Evolutionary conservation across 2,113 vertebrate genomes (phyloP), one percentile per base, ranked within the genome.

Genomic region (Halichoerus grypus): DNA sequence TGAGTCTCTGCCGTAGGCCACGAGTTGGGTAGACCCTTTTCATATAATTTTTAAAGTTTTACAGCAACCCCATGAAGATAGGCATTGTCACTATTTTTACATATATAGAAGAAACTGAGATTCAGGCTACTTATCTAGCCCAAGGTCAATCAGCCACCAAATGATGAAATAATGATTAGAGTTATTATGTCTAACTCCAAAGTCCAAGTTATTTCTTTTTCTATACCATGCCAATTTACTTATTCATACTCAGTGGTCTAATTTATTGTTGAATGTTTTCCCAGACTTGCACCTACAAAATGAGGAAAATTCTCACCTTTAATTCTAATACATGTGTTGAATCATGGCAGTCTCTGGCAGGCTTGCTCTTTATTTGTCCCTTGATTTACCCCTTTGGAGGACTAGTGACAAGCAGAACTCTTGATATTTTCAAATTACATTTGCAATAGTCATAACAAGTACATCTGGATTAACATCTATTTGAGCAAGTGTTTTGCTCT

Each of bases 401-500:
- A 49, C n/a, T 79, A 90, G 74, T 69, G 16, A 42, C 46, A 67
- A 49, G 53, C 28, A 33, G 49, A 88, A 76, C 63, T 84, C 69
- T 80, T 61, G 42, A 63, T 59, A 67, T 51, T 85, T 88, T 95
- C 31, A 71, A 13, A 51, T 51, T 88, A 63, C 31, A 42, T 84
- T 63, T 96, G 36, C 24, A 94, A 1, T 65, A 67, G 39, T 88
- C 77, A 16, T 89, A 19, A 89, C n/a, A 77, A 86, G 24, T 89
- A 2, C 18, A 46, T 94, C 76, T 76, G 51, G 7, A 92, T 91
- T 84, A 88, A n/a, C 49, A 94, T 88, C 57, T 96, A 69, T 81
- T 85, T 81, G 39, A 88, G 18, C 36, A 88, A 84, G 28, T 94
- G 33, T 76, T 95, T 91, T 96, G 55, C 92, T 88, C 28, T 94